A percentile compares a stretch with the other conserved stretches of the same genome.
Conservation (phyloP, 2,888 invertebrate genomes). For the Apamea sordens region DNA sequence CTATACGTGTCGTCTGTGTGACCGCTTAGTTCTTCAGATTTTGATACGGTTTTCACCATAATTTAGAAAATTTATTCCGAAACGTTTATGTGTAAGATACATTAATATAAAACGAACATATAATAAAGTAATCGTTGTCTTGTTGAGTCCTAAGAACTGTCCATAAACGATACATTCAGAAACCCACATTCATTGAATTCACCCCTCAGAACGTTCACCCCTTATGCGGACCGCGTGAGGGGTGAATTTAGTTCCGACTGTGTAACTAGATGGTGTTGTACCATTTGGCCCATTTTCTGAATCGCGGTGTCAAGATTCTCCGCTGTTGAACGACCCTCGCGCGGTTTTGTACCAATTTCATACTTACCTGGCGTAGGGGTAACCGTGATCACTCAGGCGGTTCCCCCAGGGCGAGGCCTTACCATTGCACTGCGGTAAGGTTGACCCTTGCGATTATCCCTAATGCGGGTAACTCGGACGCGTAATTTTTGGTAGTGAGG, state of each 20-base stretch:
- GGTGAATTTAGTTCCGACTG: neutral
- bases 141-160: neutral
- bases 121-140: neutral
- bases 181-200: neutral
- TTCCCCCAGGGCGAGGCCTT: too few relatives aligned
- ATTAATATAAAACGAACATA: too few relatives aligned
- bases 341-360: neutral
- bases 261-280: conserved; percentile 17
- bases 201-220: neutral
- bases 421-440: too few relatives aligned
- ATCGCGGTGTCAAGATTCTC: neutral
- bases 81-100: too few relatives aligned
- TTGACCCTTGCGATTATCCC: too few relatives aligned
- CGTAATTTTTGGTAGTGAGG: neutral
- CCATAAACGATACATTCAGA: neutral
- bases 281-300: neutral
- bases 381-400: too few relatives aligned
- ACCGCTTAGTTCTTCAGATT: too few relatives aligned
- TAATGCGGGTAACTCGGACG: too few relatives aligned
- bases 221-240: neutral
- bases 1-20: too few relatives aligned
- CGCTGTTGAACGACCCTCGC: neutral
- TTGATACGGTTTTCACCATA: too few relatives aligned
- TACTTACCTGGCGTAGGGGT: neutral
- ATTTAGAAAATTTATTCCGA: too few relatives aligned